Base-by-base conservation (phyloP, 2,888 invertebrate species). In the Tipula helvola region DNA sequence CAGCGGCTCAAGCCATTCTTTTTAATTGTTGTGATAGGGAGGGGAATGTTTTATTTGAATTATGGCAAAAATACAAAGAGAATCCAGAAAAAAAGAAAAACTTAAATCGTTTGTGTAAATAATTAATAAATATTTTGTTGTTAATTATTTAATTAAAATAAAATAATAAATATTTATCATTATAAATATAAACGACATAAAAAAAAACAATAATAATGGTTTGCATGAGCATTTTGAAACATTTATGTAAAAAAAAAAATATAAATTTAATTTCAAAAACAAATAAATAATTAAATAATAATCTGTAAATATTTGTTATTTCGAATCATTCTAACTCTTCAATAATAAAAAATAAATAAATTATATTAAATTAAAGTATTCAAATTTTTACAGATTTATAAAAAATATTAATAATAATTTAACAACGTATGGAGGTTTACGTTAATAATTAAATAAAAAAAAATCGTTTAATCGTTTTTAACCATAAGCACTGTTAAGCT, bases 1-100 rank as follows among this genome's bases (percentile, higher is more conserved):
- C 85, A 42, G 85, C 85, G 85, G 85, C 85, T 85, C 85, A 85
- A 42, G 85, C 85, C 85, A 42, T 85, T 85, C 42, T 44, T 71
- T 71, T 42, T 85, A 42, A 85, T 42, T 85, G 85, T 85, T 85
- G 85, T 85, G 85, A 85, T 85, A 85, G 44, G 85, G 18, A 42
- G 18, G 28, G 28, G 85, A 85, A 85, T 44, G 85, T 42, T 18
- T 85, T 85, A 85, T 44, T 16, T 42, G 44, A 42, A n/a, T 42
- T 42, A 85, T 16, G 18, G 12, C n/a, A 44, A 85, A 39, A 85
- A 85, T 18, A 85, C 42, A 42, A 44, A 85, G 41, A 41, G 16
- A 42, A 84, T 28, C 28, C 13, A n/a, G 2, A 39, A 36, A 85
- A 41, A 44, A 85, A 42, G 41, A 36, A 39, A 39, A 39, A 85